Base-by-base conservation (phyloP, 2,888 invertebrate species). In the Trichacis sp. region DNA sequence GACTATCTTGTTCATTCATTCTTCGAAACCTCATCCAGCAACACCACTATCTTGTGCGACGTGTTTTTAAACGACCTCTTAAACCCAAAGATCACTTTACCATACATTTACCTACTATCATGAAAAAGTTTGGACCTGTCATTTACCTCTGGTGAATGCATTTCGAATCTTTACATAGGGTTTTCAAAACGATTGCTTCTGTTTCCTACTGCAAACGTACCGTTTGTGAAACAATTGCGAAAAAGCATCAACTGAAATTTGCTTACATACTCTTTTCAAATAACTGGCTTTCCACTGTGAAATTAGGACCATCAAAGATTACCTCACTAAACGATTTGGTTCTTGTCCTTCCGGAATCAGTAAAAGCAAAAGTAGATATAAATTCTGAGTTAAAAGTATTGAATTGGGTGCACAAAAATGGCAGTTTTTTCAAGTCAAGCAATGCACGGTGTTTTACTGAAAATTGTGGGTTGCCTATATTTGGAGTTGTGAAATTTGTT, bases 371-470 rank as follows among this genome's bases (percentile, higher is more conserved):
- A 12, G 15, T 15, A 40, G 15, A 12, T 24, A 24, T 24, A 9
- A 40, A 40, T 15, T 40, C 14, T 15, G 15, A 15, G n/a, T 14
- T 40, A 5, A 15, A 40, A 40, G 14, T 40, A 14, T 40, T 40
- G 40, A 40, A 15, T 40, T 40, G n/a, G n/a, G 40, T 40, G 15
- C 12, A 11, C 15, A 40, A 40, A 40, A 40, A 40, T 40, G 40
- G 40, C 12, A 40, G 40, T 40, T 15, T 6, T 15, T 40, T 40
- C 40, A 40, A 40, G 15, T 15, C 40, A 12, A 11, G 15, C 15
- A 40, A 5, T 12, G 24, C 24, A 24, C 8, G 3, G 24, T 24
- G 24, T 24, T 24, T 24, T 24, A 24, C 24, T 24, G 24, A 24
- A 24, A 24, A 24, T 24, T 24, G 24, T 24, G 24, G 24, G 24